Base-by-base conservation (phyloP, 2,888 invertebrate genomes). In the Parnassius glacialis region DNA sequence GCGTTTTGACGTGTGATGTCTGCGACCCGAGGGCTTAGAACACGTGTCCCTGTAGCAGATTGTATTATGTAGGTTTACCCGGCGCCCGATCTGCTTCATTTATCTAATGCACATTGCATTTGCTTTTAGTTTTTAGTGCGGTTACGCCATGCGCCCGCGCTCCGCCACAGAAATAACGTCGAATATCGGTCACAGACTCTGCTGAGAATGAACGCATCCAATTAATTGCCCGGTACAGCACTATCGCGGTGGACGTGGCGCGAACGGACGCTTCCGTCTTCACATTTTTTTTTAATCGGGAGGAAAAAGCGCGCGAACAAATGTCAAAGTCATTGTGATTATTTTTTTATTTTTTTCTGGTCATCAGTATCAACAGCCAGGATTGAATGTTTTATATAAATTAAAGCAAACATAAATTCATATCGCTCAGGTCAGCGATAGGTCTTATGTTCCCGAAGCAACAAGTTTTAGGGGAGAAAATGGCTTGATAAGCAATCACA, bases 151-250 rank as follows among this genome's bases (percentile, higher is more conserved):
- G 82, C 78, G 68, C 44, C 51, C 74, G 71, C 75, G 78, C 76
- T 72, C 76, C 77, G 75, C 74, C 84, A 85, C 90, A 85, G 89
- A 90, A 90, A 90, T 91, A 90, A 88, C 89, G 85, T 81, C 73
- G 85, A 88, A 91, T 90, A 90, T 91, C 91, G 91, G 91, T 90
- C 91, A 91, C 79, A 77, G 85, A 84, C 84, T 81, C 85, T 72
- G 78, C 70, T 76, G 77, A 73, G 81, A 82, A 80, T 79, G 86
- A 84, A 81, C 83, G 83, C 83, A 80, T 82, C 79, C 79, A 80
- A 84, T 89, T 90, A 89, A 90, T 90, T 88, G 82, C 79, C 76
- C 72, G 72, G 68, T 69, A 69, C 75, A 80, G 72, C 78, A 79
- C 75, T 89, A 87, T 81, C 85, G 85, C 75, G 72, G 77, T 75